These are phyloP conservation scores for Julus scandinavius DNA, from an alignment of 2,888 invertebrate genomes.

Conservation along the genomic window DNA sequence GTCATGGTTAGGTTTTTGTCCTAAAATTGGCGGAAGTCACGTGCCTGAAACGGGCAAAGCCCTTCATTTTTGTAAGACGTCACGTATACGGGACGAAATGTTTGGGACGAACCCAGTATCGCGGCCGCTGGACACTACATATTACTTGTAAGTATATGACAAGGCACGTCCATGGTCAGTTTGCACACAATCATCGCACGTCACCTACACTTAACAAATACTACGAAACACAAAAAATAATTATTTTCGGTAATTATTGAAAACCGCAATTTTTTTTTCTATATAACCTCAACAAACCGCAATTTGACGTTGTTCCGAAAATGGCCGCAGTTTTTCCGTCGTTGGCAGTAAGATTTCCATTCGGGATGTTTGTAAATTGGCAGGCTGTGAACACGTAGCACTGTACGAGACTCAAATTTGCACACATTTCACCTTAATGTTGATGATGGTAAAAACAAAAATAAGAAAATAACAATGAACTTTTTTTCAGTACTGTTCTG, in stretches of 20 bases:
- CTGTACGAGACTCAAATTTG: not conserved
- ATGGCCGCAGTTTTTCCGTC: not conserved
- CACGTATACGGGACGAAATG: not conserved
- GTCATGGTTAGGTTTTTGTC: not conserved
- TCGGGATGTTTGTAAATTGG: not conserved
- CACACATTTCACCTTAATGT: not conserved
- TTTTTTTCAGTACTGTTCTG: not conserved
- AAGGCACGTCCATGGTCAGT: conserved; percentile 39
- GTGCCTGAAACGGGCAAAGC: not conserved
- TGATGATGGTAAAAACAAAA: not conserved
- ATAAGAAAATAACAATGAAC: not conserved
- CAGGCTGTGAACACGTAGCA: not conserved
- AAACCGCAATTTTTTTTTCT: not conserved
- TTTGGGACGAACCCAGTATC: not conserved
- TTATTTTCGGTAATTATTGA: not conserved
- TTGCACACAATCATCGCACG: conserved; percentile 30
- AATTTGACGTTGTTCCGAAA: not conserved
- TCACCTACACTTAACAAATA: conserved; percentile 10
- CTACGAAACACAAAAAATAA: conserved; percentile 24
- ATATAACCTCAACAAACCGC: not conserved
- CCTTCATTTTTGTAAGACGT: not conserved
- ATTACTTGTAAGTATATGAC: conserved; percentile 13
- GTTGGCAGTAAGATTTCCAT: conserved; percentile 19
- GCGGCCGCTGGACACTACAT: not conserved
- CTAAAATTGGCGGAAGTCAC: not conserved